Percentiles rank a stretch among this genome's conserved stretches.
Evolutionary conservation across 2,113 vertebrate genomes (phyloP).

Genomic region (Etheostoma cragini): DNA sequence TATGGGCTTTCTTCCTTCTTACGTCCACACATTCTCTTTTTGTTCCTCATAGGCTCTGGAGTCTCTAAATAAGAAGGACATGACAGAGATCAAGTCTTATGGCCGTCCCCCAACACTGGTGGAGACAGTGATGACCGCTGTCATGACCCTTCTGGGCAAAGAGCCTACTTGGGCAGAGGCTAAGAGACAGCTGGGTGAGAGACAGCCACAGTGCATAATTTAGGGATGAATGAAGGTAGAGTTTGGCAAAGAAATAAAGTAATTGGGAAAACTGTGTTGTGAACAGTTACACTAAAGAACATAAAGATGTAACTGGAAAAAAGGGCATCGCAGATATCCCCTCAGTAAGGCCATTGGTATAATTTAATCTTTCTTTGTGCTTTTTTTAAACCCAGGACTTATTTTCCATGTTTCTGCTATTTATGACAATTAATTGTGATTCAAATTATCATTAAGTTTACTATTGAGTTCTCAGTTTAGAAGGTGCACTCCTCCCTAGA

Average conservation of each 20-base stretch:
- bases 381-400: background rate
- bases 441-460: background rate
- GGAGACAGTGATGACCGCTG: constrained; percentile 92
- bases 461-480: background rate
- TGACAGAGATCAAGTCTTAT: constrained; percentile 94
- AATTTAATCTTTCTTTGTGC: background rate
- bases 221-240: background rate
- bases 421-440: background rate
- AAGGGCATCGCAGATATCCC: background rate
- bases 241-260: constrained; percentile 3
- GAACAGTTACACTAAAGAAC: background rate
- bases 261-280: background rate
- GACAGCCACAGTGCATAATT: background rate
- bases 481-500: background rate
- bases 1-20: background rate
- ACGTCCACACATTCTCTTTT: background rate
- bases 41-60: constrained; percentile 85
- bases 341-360: background rate
- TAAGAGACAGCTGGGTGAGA: constrained; percentile 91
- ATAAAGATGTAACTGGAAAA: background rate
- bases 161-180: constrained; percentile 92
- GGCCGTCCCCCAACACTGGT: constrained; percentile 89
- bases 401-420: background rate
- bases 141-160: constrained; percentile 90
- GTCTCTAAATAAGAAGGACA: constrained; percentile 93